Evolutionary conservation across 2,888 invertebrate genomes (phyloP).

Genomic region (Thera britannica): DNA sequence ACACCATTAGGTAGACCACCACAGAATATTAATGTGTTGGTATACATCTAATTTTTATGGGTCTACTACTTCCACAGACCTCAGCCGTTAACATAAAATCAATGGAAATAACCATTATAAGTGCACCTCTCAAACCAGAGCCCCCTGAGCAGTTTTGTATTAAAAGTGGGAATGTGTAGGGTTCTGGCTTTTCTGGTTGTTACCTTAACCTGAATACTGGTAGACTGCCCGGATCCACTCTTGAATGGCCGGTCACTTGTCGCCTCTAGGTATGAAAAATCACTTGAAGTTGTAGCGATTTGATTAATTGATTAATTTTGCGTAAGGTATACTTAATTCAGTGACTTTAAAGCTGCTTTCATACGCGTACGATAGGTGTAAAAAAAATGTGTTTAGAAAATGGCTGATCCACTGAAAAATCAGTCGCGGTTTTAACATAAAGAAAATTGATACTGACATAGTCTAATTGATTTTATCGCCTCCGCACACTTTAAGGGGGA

Average conservation of each 20-base stretch:
- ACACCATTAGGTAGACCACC: conserved; percentile 1
- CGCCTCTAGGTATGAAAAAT: conserved; percentile 34
- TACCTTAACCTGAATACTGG: conserved; percentile 43
- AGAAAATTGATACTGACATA: no score
- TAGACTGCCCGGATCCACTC: conserved; percentile 42
- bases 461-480: no score
- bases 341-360: neutral
- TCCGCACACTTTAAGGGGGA: no score
- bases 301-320: conserved; percentile 26
- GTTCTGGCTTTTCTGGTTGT: conserved; percentile 45
- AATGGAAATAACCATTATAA: conserved; percentile 38
- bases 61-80: conserved; percentile 44
- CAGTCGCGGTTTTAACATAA: no score
- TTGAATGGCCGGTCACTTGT: conserved; percentile 36
- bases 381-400: no score
- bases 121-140: conserved; percentile 22
- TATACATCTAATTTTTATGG: conserved; percentile 37
- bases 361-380: no score
- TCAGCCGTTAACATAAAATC: conserved; percentile 53
- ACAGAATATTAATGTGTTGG: conserved; percentile 40
- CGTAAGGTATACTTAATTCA: neutral
- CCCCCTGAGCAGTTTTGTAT: neutral
- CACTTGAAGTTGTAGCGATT: conserved; percentile 21
- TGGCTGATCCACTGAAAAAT: no score
- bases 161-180: conserved; percentile 15